phyloP scores from a whole-genome alignment of 1,140 invertebrate genomes.

The Drosophila serrata region DNA sequence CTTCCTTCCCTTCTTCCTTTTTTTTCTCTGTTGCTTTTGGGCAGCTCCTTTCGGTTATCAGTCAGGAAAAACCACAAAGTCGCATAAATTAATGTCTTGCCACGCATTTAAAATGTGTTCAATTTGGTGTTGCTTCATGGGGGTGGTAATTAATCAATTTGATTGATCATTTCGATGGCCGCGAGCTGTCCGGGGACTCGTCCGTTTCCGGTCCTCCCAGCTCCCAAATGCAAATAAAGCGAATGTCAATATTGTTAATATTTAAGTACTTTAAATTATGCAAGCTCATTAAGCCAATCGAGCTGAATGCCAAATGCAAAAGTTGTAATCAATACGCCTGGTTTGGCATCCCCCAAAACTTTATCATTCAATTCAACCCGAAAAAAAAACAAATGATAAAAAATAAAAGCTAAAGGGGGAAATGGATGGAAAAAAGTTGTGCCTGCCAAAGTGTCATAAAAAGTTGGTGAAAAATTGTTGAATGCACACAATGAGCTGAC shows the following conservation, averaged over 20 bases:
- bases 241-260: conserved; percentile 67
- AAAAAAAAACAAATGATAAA: conserved; percentile 3
- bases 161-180: conserved; percentile 72
- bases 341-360: conserved; percentile 33
- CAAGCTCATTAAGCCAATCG: conserved; percentile 67
- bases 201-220: conserved; percentile 10
- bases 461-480: conserved; percentile 50
- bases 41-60: conserved; percentile 29
- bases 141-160: conserved; percentile 80
- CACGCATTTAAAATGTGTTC: conserved; percentile 71
- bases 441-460: conserved; percentile 49
- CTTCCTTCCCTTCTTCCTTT: conserved; percentile 15
- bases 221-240: conserved; percentile 57
- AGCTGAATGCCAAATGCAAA: conserved; percentile 68
- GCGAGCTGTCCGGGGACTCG: conserved; percentile 50
- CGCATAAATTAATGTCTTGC: conserved; percentile 69
- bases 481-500: conserved; percentile 59
- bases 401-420: conserved; percentile 1
- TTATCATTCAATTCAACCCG: conserved; percentile 40
- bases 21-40: conserved; percentile 16
- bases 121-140: conserved; percentile 43
- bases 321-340: conserved; percentile 53
- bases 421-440: conserved; percentile 40
- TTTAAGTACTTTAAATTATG: conserved; percentile 73
- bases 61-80: conserved; percentile 58